These are phyloP conservation scores for Branchinecta lindahli DNA, from an alignment of 1,140 invertebrate species.

Conservation along the genomic window DNA sequence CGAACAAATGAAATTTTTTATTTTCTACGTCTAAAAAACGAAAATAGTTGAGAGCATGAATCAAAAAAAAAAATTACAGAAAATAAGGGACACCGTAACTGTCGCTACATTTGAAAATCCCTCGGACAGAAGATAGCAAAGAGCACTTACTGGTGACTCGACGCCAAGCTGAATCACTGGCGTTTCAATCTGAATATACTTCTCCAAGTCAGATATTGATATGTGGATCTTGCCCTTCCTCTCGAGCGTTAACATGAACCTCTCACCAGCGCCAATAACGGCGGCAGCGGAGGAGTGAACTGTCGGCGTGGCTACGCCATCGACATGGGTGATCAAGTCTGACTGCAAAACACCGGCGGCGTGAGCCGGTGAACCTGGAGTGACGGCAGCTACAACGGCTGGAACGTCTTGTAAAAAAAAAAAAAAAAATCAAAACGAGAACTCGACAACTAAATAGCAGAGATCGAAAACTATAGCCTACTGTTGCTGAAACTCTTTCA, in stretches of 20 bases:
- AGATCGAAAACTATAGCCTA: no score
- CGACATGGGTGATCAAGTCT: conserved; percentile 60
- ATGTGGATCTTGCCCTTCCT: neutral
- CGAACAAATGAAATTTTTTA: no score
- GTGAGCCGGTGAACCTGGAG: conserved; percentile 52
- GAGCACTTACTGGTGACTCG: neutral
- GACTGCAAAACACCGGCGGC: conserved; percentile 56
- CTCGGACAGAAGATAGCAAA: neutral
- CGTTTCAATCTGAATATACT: neutral
- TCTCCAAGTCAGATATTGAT: neutral
- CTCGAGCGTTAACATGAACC: neutral
- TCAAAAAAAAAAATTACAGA: no score
- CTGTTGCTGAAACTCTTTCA: no score
- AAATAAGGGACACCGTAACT: no score
- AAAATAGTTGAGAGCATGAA: no score
- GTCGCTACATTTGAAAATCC: no score
- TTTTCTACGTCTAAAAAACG: no score
- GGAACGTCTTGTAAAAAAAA: neutral
- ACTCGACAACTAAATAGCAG: no score
- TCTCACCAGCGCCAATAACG: conserved; percentile 11
- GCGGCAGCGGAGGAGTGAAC: conserved; percentile 21
- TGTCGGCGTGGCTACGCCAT: conserved; percentile 51
- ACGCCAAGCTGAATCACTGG: neutral
- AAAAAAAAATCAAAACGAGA: neutral
- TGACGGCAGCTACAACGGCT: conserved; percentile 58